Evolutionary conservation across 2,888 invertebrate species (phyloP).

Genomic region (Ditylenchus weischeri): DNA sequence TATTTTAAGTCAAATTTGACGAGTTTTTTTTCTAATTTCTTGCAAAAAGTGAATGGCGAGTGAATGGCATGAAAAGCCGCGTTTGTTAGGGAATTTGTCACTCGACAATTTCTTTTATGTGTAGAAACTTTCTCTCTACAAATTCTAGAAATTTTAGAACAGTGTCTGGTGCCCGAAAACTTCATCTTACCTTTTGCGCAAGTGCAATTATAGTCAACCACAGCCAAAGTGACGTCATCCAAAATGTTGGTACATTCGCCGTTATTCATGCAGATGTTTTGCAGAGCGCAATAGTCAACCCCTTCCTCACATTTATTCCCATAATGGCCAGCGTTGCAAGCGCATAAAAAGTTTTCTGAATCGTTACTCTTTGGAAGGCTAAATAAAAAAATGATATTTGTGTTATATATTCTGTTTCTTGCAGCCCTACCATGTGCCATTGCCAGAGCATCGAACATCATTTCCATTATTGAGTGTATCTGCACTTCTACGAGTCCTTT

Average conservation of each 20-base stretch:
- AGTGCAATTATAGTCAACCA: constrained; percentile 1
- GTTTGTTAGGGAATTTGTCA: no score
- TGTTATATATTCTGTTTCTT: no score
- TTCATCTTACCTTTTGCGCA: constrained; percentile 1
- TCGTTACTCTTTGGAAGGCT: constrained; percentile 4
- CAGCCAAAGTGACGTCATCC: background rate
- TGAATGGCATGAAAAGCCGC: no score
- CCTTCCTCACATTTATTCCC: constrained; percentile 16
- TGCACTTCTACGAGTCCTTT: no score
- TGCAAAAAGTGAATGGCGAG: no score
- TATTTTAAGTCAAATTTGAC: no score
- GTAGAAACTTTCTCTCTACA: no score
- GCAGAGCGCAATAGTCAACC: constrained; percentile 22
- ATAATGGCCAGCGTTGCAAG: constrained; percentile 12
- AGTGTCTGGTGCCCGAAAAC: no score
- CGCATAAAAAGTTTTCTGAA: constrained; percentile 9
- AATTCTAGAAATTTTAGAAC: no score
- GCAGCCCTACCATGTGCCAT: constrained; percentile 15
- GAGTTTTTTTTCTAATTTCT: no score
- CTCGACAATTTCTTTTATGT: no score
- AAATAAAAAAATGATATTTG: no score
- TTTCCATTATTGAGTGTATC: background rate
- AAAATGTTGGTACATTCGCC: constrained; percentile 12
- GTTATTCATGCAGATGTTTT: constrained; percentile 15
- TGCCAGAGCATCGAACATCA: constrained; percentile 1